phyloP scores from a whole-genome alignment of 2,888 invertebrate genomes.

The Eristalis intricaria region DNA sequence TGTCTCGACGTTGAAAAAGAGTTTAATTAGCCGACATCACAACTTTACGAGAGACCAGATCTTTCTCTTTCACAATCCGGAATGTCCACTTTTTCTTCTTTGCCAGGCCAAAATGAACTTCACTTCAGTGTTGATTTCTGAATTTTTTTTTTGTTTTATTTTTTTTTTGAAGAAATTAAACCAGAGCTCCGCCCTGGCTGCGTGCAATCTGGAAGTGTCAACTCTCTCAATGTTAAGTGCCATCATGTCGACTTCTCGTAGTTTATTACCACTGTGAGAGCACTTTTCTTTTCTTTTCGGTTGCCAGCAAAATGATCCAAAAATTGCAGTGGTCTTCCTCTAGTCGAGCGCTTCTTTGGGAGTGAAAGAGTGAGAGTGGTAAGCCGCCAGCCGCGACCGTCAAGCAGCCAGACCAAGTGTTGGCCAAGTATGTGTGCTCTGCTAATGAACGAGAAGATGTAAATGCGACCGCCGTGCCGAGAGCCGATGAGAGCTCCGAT shows the following conservation, averaged over 20 bases:
- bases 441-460: conserved; percentile 40
- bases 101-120: background rate
- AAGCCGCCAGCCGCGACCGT: background rate
- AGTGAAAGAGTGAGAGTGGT: conserved; percentile 51
- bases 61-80: conserved; percentile 34
- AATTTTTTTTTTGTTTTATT: background rate
- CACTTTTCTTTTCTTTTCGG: conserved; percentile 65
- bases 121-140: conserved; percentile 16
- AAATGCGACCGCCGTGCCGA: background rate
- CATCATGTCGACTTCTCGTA: conserved; percentile 11
- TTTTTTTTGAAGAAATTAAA: conserved; percentile 37
- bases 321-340: conserved; percentile 27
- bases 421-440: conserved; percentile 49
- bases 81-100: conserved; percentile 35
- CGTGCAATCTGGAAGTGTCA: conserved; percentile 43
- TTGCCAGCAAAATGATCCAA: conserved; percentile 53
- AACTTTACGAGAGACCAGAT: conserved; percentile 2
- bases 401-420: conserved; percentile 10
- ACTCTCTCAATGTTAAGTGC: conserved; percentile 55
- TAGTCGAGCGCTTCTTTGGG: conserved; percentile 1
- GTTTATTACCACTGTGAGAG: conserved; percentile 29
- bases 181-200: conserved; percentile 69
- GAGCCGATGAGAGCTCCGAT: conserved; percentile 5
- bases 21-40: conserved; percentile 28
- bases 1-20: background rate